Evolutionary conservation across 2,113 vertebrate species (phyloP), one percentile per base, ranked within the genome.

Genomic region (Promerops cafer): DNA sequence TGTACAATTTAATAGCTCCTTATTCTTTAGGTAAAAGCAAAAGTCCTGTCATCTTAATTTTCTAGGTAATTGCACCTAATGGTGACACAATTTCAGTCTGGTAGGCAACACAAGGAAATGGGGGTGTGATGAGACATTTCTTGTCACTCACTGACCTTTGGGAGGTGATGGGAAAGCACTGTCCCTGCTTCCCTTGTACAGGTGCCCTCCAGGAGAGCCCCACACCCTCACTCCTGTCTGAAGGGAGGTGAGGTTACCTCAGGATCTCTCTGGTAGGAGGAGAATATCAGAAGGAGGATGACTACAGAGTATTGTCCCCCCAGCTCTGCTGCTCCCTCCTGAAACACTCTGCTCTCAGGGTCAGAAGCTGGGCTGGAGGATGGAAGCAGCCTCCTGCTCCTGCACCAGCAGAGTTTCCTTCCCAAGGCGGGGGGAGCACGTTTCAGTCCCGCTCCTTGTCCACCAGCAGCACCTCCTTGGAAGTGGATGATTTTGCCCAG

Each of bases 231-330:
- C 13, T 59, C 30, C 47, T 16, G 33, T 21, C 45, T 23, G 37
- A 2, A 8, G 14, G 49, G 60, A 71, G 40, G 26, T 0, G 2
- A 7, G 3, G 19, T 66, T 16, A 16, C 12, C 42, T 45, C 11
- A 19, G 28, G 42, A 13, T 72, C 33, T 53, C 27, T 61, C 26
- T 24, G 42, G 31, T 19, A 9, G 49, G 57, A 64, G 47, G 39
- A 65, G 24, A 61, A n/a, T 24, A 23, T 18, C 2, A 8, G 31
- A 11, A 85, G 52, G 39, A 66, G 20, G 16, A 18, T 63, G 57
- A 7, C 49, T 45, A 0, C 0, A 1, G 21, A 39, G 20, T 30
- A 5, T 22, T 87, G 6, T 37, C 2, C 3, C 37, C 13, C 9
- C 20, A n/a, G 19, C 33, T 40, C 22, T 80, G 22, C 35, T 39